Evolutionary conservation across 1,140 invertebrate species (phyloP).

Genomic region (Lepidurus couesii): DNA sequence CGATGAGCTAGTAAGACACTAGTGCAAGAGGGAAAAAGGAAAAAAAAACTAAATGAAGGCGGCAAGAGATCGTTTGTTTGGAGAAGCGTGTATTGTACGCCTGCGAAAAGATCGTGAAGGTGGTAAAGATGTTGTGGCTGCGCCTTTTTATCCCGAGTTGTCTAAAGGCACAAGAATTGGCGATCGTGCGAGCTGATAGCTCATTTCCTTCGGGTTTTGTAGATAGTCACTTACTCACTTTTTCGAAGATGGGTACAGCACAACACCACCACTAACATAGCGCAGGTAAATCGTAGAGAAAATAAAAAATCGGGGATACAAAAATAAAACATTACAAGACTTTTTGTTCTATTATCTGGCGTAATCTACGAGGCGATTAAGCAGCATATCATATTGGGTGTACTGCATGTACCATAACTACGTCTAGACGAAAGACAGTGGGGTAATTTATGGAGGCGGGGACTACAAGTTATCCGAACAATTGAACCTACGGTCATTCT

Average conservation of each 20-base stretch:
- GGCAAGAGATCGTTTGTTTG: neutral
- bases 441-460: conserved; percentile 13
- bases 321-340: neutral
- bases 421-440: conserved; percentile 15
- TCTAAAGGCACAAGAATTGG: conserved; percentile 6
- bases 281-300: too few species aligned
- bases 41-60: neutral
- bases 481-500: conserved; percentile 22
- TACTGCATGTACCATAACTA: neutral
- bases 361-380: conserved; percentile 11
- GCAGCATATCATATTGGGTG: conserved; percentile 12
- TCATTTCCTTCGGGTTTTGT: neutral
- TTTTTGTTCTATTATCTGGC: conserved; percentile 20
- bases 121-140: conserved; percentile 19
- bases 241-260: neutral
- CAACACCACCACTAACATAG: neutral
- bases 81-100: conserved; percentile 4
- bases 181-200: conserved; percentile 12
- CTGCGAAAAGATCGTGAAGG: neutral
- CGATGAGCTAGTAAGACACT: neutral
- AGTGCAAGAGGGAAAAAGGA: neutral
- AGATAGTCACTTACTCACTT: neutral
- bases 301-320: neutral
- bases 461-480: conserved; percentile 14
- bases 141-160: conserved; percentile 2